phyloP scores from a whole-genome alignment of 2,113 vertebrate genomes.

The Rhineura floridana region DNA sequence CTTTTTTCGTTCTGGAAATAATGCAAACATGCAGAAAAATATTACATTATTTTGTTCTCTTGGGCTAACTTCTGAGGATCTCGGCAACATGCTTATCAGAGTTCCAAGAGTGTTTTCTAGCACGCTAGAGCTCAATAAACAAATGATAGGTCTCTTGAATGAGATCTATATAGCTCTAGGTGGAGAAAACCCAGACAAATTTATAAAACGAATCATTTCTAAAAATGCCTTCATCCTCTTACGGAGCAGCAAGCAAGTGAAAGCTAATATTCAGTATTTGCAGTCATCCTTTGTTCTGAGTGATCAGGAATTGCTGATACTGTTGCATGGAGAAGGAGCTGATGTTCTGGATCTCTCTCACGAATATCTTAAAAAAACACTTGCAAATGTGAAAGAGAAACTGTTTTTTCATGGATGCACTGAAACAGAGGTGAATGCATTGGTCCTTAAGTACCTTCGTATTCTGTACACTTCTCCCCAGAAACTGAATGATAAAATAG shows the following conservation, averaged over 20 bases:
- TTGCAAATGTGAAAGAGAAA: conserved; percentile 70
- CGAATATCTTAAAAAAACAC: conserved; percentile 74
- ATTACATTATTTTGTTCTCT: conserved; percentile 78
- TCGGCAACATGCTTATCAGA: conserved; percentile 77
- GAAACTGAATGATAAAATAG: conserved; percentile 77
- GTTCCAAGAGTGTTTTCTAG: conserved; percentile 82
- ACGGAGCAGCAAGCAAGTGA: conserved; percentile 79
- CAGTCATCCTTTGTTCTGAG: conserved; percentile 68
- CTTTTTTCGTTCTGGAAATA: conserved; percentile 83
- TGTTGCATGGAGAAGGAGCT: conserved; percentile 73
- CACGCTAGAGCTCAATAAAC: conserved; percentile 77
- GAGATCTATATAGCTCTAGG: conserved; percentile 67
- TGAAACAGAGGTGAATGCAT: conserved; percentile 63
- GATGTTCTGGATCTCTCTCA: conserved; percentile 78
- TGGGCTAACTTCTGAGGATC: conserved; percentile 70
- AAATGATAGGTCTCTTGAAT: conserved; percentile 75
- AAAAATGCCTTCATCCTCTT: conserved; percentile 82
- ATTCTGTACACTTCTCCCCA: conserved; percentile 72
- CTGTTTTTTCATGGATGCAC: conserved; percentile 67
- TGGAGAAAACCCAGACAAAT: conserved; percentile 69
- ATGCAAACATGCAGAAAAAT: conserved; percentile 79
- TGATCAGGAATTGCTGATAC: conserved; percentile 68
- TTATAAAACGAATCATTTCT: conserved; percentile 75
- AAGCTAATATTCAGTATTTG: conserved; percentile 74
- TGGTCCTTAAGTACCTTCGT: conserved; percentile 68